Evolutionary conservation across 2,113 vertebrate genomes (phyloP).

Genomic region (Istiophorus platypterus): DNA sequence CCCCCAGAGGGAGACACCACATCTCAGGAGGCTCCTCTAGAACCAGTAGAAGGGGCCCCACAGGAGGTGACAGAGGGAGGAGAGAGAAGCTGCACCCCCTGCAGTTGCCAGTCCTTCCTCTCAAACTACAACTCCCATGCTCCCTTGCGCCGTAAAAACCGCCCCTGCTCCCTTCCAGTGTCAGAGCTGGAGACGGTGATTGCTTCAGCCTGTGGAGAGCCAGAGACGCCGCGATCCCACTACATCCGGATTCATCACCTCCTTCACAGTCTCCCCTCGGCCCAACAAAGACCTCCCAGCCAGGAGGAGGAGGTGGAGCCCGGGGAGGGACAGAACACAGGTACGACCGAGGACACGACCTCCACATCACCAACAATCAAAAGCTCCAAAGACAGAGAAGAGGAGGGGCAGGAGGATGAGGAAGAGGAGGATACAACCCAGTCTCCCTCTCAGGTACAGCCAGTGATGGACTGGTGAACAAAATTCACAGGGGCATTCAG

Average conservation of each 20-base stretch:
- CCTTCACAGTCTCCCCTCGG: slow-evolving; percentile 94
- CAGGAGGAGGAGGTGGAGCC: slow-evolving; percentile 76
- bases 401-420: slow-evolving; percentile 84
- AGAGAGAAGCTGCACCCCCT: slow-evolving; percentile 63
- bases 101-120: slow-evolving; percentile 73
- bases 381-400: slow-evolving; percentile 71
- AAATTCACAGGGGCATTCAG: background rate
- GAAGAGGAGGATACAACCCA: slow-evolving; percentile 79
- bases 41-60: slow-evolving; percentile 63
- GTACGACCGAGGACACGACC: slow-evolving; percentile 30
- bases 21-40: slow-evolving; percentile 25
- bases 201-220: slow-evolving; percentile 92
- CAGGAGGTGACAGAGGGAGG: slow-evolving; percentile 52
- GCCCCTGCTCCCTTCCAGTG: slow-evolving; percentile 94
- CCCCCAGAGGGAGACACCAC: slow-evolving; percentile 26
- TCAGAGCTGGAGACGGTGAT: slow-evolving; percentile 97
- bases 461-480: background rate
- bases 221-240: slow-evolving; percentile 95
- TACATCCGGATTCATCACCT: slow-evolving; percentile 97
- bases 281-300: slow-evolving; percentile 83
- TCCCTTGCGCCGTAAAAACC: slow-evolving; percentile 85
- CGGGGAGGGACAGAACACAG: slow-evolving; percentile 39
- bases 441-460: slow-evolving; percentile 77
- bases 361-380: slow-evolving; percentile 63
- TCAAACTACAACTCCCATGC: slow-evolving; percentile 55